Base-by-base conservation (phyloP, 2,113 vertebrate genomes). In the Lycaon pictus region DNA sequence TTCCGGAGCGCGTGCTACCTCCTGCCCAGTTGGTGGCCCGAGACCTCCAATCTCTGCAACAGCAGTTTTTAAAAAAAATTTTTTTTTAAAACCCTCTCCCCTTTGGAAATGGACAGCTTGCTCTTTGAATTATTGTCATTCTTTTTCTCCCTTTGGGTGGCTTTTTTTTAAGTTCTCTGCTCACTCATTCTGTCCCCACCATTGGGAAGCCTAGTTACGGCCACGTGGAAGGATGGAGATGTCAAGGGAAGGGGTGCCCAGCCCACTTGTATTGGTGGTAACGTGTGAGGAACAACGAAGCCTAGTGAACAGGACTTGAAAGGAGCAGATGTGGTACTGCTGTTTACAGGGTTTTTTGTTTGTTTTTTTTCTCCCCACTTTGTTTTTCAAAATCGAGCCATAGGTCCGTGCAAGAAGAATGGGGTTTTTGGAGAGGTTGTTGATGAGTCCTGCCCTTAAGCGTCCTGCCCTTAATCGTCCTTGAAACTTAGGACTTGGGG, bases 341-440 rank as follows among this genome's bases (percentile, higher is more conserved):
- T 23, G 12, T 58, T 90, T 11, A 60, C 62, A 3, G 16, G n/a
- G 32, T 67, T 32, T 29, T 7, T 67, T 8, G 3, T 7, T 27
- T 76, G 7, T 43, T 53, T 29, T 74, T 72, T 43, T 43, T 43
- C 43, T 43, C 43, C 43, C 1, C 27, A 56, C 11, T 81, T 23
- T 69, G 69, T 17, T 84, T 97, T 79, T 16, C 12, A 82, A 16
- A 93, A 96, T 23, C 67, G 86, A 87, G 29, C 27, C 51, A 35
- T 83, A 86, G 53, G 48, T 25, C 63, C 60, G 1, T 9, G 16
- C 35, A 11, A 48, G 58, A n/a, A 43, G 65, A 62, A n/a, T 6
- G 35, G 80, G 84, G 13, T 65, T 82, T 80, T 92, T 56, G 69
- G 77, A 48, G 90, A 90, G 48, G 53, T 27, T 23, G 10, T 22